These are phyloP conservation scores for Falco columbarius DNA, from an alignment of 2,797 vertebrate species.

Conservation along the genomic window DNA sequence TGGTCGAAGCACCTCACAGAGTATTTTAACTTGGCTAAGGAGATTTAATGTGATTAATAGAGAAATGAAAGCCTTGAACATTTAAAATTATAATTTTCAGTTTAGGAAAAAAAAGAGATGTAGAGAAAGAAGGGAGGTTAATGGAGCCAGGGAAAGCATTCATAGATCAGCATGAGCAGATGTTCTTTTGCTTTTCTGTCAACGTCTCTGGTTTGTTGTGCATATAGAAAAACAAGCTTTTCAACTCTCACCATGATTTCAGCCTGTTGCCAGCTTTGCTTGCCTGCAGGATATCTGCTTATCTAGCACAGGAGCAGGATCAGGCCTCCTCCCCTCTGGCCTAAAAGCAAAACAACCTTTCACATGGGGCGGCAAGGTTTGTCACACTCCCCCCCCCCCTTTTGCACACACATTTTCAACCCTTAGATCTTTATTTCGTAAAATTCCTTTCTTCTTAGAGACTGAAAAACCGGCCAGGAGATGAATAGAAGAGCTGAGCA, in stretches of 20 bases:
- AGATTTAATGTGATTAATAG: slow-evolving; percentile 64
- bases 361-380: neutral
- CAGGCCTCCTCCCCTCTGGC: slow-evolving; percentile 23
- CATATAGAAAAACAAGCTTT: slow-evolving; percentile 63
- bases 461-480: neutral
- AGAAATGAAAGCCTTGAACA: slow-evolving; percentile 45
- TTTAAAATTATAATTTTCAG: slow-evolving; percentile 60
- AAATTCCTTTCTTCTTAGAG: slow-evolving; percentile 46
- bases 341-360: slow-evolving; percentile 28
- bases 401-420: neutral
- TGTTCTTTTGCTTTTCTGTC: slow-evolving; percentile 58
- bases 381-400: neutral
- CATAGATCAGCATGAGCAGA: slow-evolving; percentile 46
- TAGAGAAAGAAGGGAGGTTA: slow-evolving; percentile 31
- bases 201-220: slow-evolving; percentile 37
- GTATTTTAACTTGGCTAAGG: slow-evolving; percentile 58
- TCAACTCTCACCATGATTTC: slow-evolving; percentile 31
- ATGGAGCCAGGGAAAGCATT: slow-evolving; percentile 37
- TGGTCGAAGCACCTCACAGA: slow-evolving; percentile 31
- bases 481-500: slow-evolving; percentile 20
- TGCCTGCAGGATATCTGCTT: slow-evolving; percentile 66
- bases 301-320: slow-evolving; percentile 5
- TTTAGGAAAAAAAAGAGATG: neutral
- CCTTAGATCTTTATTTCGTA: slow-evolving; percentile 51
- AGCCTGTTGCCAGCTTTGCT: slow-evolving; percentile 55